Base-by-base conservation (phyloP, 2,888 invertebrate genomes). In the Chloromyia formosa region DNA sequence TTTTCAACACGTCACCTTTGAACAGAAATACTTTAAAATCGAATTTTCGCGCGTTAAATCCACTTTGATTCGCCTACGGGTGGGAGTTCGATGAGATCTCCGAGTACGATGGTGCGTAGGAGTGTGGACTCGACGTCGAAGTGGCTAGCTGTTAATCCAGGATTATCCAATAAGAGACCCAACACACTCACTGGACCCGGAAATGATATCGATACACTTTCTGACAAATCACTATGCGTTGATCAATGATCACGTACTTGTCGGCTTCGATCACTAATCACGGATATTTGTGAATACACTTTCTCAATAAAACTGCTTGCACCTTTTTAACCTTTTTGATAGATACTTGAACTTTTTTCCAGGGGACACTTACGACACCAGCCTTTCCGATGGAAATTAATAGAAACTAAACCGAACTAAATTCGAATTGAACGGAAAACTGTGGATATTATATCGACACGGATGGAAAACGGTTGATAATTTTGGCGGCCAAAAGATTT, bases 401-500 rank as follows among this genome's bases (percentile, higher is more conserved):
- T 42, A 18, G 35, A 56, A 71, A 71, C 71, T 9, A 58, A 71
- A 58, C 40, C 56, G 42, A 58, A 71, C 45, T 23, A 18, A 71
- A 71, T 58, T 40, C 18, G 56, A 56, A 22, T 16, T 20, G 14
- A 69, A 71, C 35, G n/a, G 12, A 71, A 56, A 58, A 71, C 20
- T 56, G 27, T 7, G 35, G n/a, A 58, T 18, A 58, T 18, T 49
- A 12, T 5, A 60, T 12, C 12, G n/a, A 60, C 9, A 60, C 40
- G 23, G 20, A 69, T 54, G 58, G 23, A 61, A 73, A 73, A 42
- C 45, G 49, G 58, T 61, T 69, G 27, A 69, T 53, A 73, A 73
- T 73, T 73, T 73, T 73, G 73, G 73, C 73, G 73, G 73, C 73
- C 73, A 60, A 73, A 71, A 58, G 53, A 23, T 69, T 71, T 60